Conservation (phyloP, 2,797 vertebrate genomes). For the Aplochiton taeniatus region DNA sequence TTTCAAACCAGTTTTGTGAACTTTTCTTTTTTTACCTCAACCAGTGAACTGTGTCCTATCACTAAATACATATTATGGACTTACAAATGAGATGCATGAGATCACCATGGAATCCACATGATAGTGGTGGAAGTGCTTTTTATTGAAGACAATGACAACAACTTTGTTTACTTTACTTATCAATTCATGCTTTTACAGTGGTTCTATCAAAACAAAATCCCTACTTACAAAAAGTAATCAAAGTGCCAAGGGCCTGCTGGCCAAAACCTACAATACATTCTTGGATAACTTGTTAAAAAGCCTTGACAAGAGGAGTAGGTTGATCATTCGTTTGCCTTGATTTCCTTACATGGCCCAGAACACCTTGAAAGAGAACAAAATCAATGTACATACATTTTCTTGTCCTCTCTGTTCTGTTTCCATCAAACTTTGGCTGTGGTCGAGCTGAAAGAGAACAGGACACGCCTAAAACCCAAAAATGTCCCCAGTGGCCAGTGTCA, state of each 20-base stretch:
- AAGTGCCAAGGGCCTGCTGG: not conserved
- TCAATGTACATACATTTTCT: slow-evolving; percentile 1
- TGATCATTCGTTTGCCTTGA: slow-evolving; percentile 26
- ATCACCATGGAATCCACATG: not conserved
- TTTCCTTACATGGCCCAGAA: slow-evolving; percentile 36
- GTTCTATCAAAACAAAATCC: slow-evolving; percentile 7
- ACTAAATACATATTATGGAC: slow-evolving; percentile 1
- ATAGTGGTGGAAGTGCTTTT: slow-evolving; percentile 6
- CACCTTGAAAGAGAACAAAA: slow-evolving; percentile 19
- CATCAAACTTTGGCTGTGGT: slow-evolving; percentile 82
- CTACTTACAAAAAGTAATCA: too few species aligned
- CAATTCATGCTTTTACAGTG: slow-evolving; percentile 5
- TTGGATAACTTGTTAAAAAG: not conserved
- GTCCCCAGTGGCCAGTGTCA: slow-evolving; percentile 85
- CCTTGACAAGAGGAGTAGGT: not conserved
- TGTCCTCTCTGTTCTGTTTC: slow-evolving; percentile 72
- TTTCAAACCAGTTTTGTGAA: too few species aligned
- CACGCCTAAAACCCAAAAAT: slow-evolving; percentile 88
- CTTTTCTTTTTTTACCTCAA: not conserved
- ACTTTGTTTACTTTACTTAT: slow-evolving; percentile 15
- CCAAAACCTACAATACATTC: not conserved
- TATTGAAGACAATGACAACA: slow-evolving; percentile 5
- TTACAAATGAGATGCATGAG: not conserved
- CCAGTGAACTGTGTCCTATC: not conserved
- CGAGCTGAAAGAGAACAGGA: slow-evolving; percentile 81